Evolutionary conservation across 2,113 vertebrate species (phyloP).

Genomic region (Sclerurus mexicanus): DNA sequence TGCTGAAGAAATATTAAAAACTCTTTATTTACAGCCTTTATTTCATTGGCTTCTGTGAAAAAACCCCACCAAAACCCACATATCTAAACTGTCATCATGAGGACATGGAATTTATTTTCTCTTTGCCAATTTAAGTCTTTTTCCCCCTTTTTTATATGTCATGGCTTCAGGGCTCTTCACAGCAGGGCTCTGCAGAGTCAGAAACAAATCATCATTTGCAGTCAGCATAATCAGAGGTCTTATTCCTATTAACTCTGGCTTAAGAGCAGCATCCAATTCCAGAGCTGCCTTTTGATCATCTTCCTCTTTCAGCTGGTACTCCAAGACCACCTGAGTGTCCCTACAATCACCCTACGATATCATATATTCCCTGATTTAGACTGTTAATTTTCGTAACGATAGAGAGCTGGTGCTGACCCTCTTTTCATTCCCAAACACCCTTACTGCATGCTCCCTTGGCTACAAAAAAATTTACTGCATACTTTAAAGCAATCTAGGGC

Average conservation of each 20-base stretch:
- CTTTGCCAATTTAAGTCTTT: background rate
- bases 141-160: background rate
- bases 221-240: background rate
- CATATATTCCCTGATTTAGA: background rate
- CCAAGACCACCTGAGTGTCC: background rate
- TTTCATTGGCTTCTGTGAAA: constrained; percentile 7
- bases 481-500: constrained; percentile 12
- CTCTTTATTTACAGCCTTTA: background rate
- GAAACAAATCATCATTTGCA: background rate
- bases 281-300: background rate
- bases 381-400: background rate
- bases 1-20: background rate
- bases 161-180: constrained; percentile 24
- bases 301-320: background rate
- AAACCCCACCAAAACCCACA: background rate
- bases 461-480: constrained; percentile 1
- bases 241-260: background rate
- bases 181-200: background rate
- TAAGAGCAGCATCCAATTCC: background rate
- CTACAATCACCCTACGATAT: background rate
- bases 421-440: background rate
- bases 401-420: background rate
- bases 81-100: constrained; percentile 27
- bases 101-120: constrained; percentile 39
- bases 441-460: background rate